Conservation (phyloP, 2,113 vertebrate genomes). For the Polypterus senegalus region DNA sequence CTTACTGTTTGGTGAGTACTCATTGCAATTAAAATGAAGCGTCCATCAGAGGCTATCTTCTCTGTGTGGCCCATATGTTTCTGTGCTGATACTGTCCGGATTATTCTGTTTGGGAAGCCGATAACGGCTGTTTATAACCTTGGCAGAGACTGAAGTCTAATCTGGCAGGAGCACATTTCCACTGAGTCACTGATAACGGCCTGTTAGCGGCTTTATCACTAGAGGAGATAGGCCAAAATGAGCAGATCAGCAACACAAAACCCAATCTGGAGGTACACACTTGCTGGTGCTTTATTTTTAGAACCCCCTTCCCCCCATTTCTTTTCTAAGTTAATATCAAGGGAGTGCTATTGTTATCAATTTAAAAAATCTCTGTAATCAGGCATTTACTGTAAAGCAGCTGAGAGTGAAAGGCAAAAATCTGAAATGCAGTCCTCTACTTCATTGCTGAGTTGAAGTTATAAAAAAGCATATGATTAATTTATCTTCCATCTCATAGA, state of each 20-base stretch:
- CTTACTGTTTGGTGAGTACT: slow-evolving; percentile 54
- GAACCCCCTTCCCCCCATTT: slow-evolving; percentile 38
- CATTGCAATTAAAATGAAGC: slow-evolving; percentile 93
- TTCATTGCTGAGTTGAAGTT: no score
- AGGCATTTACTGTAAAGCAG: slow-evolving; percentile 2
- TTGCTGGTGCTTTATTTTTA: slow-evolving; percentile 76
- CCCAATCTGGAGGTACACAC: slow-evolving; percentile 43
- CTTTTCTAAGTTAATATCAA: slow-evolving; percentile 2
- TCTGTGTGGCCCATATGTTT: slow-evolving; percentile 97
- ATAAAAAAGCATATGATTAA: no score
- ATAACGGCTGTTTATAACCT: slow-evolving; percentile 99
- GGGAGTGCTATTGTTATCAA: slow-evolving; percentile 10
- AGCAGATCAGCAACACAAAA: slow-evolving; percentile 51
- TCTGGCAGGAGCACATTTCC: slow-evolving; percentile 97
- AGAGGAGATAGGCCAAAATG: slow-evolving; percentile 75
- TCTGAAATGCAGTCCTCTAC: neutral
- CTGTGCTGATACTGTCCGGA: slow-evolving; percentile 90
- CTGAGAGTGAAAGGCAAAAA: neutral
- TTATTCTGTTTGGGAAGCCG: slow-evolving; percentile 88
- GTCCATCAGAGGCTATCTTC: slow-evolving; percentile 87
- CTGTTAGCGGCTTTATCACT: slow-evolving; percentile 89
- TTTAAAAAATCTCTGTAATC: slow-evolving; percentile 7
- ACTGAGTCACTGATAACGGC: slow-evolving; percentile 82
- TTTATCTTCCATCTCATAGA: no score
- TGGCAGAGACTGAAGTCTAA: slow-evolving; percentile 93